Evolutionary conservation across 1,140 invertebrate genomes (phyloP).

Genomic region (Drosophila subpulchrella): DNA sequence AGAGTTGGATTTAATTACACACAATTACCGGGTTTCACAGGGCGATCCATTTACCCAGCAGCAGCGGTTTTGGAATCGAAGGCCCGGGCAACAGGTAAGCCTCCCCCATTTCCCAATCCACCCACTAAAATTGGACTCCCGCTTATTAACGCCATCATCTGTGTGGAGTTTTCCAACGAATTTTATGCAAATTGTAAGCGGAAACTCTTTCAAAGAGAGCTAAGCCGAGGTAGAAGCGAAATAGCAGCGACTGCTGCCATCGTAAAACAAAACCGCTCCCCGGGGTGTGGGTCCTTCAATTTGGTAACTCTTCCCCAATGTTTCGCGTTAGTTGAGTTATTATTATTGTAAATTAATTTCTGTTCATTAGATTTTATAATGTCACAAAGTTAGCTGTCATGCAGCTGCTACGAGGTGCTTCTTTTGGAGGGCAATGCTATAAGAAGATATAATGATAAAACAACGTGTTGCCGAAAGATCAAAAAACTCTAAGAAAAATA

Average conservation of each 20-base stretch:
- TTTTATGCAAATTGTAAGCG: conserved; percentile 83
- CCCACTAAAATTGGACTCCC: conserved; percentile 31
- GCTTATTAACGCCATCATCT: conserved; percentile 74
- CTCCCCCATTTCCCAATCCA: neutral
- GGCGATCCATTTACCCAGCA: conserved; percentile 79
- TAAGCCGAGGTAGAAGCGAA: neutral
- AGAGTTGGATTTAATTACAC: conserved; percentile 79
- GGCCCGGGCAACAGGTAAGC: conserved; percentile 75
- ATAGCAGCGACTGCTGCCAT: conserved; percentile 42
- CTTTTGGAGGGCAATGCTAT: neutral
- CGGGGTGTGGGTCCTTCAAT: conserved; percentile 22
- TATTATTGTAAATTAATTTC: conserved; percentile 81
- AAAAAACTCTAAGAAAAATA: too few relatives aligned
- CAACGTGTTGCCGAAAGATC: too few relatives aligned
- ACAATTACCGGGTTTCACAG: conserved; percentile 81
- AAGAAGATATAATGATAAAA: too few relatives aligned
- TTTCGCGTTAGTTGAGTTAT: conserved; percentile 76
- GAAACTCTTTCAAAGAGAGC: conserved; percentile 77
- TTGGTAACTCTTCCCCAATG: conserved; percentile 40
- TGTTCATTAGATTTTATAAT: conserved; percentile 81
- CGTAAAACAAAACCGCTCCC: conserved; percentile 55
- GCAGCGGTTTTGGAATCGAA: conserved; percentile 19
- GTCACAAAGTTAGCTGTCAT: conserved; percentile 54
- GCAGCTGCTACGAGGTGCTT: conserved; percentile 56
- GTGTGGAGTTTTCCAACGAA: conserved; percentile 62